Evolutionary conservation across 2,797 vertebrate species (phyloP).

Genomic region (Lacerta bilineata): DNA sequence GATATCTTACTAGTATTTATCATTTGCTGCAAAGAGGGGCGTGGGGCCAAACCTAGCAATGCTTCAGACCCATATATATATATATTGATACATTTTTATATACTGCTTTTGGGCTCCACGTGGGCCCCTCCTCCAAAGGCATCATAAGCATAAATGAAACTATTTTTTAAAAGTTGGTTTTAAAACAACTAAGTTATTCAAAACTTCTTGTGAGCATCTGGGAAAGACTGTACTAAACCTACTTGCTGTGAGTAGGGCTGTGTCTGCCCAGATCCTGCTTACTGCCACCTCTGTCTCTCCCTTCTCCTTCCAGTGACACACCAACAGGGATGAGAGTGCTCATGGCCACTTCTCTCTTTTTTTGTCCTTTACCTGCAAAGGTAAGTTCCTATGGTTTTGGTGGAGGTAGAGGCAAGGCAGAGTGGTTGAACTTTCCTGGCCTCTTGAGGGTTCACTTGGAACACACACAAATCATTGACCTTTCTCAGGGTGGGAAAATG

Average conservation of each 20-base stretch:
- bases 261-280: no score
- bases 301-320: no score
- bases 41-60: background rate
- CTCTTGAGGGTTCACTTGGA: background rate
- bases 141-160: no score
- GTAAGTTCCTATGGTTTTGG: no score
- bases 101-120: background rate
- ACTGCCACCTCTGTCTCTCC: no score
- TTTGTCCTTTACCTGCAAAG: background rate
- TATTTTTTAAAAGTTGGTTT: no score
- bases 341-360: background rate
- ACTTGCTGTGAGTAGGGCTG: no score
- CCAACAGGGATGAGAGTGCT: no score
- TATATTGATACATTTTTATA: background rate
- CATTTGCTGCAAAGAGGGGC: background rate
- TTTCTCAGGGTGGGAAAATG: background rate
- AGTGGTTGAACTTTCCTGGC: background rate
- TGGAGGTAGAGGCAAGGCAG: background rate
- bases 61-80: background rate
- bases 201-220: no score
- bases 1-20: background rate
- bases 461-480: background rate
- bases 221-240: no score
- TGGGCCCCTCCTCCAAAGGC: no score
- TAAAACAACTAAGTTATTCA: no score